Base-by-base conservation (phyloP, 2,888 invertebrate species). In the Trichogramma evanescens region DNA sequence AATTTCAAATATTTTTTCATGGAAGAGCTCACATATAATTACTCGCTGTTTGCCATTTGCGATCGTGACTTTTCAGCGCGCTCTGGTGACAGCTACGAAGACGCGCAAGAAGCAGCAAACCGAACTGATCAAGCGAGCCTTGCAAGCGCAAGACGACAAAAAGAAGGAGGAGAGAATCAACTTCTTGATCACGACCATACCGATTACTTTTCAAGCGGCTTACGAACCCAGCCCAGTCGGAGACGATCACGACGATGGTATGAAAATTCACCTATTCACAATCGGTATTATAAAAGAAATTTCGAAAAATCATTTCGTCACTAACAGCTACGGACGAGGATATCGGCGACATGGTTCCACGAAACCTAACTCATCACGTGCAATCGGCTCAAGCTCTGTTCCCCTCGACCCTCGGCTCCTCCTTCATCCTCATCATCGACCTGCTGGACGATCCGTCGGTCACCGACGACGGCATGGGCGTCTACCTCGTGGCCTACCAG, bases 21-120 rank as follows among this genome's bases (percentile, higher is more conserved):
- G 13, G 13, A 13, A 13, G 13, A 13, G 13, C 13, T 13, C 13
- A 13, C 13, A 13, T 26, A 26, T 26, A 26, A 26, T 26, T 26
- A 26, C 26, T 26, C 26, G 3, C 26, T 26, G 26, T 26, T 26
- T 26, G 26, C 26, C 26, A 26, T 26, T 26, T 26, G 3, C 26
- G 26, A 26, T 26, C 26, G 26, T 26, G 26, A 26, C 2, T 64
- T 74, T 75, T 26, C 78, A 94, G 92, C 85, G 93, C 65, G 93
- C 96, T 5, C 80, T 97, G 70, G 98, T 99, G 52, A 98, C 99
- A 40, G 98, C 99, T 7, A 98, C 98, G 0, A 96, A 98, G 77
- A 99, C 98, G 0, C 85, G 99, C 26, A 94, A 99, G 75, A 99
- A 99, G 77, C 98, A 99, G 77, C 97, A 99, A 79, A 97, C 98